Evolutionary conservation across 1,140 invertebrate species (phyloP), one percentile per base, ranked within the genome.

Genomic region (Eubasilissa regina): DNA sequence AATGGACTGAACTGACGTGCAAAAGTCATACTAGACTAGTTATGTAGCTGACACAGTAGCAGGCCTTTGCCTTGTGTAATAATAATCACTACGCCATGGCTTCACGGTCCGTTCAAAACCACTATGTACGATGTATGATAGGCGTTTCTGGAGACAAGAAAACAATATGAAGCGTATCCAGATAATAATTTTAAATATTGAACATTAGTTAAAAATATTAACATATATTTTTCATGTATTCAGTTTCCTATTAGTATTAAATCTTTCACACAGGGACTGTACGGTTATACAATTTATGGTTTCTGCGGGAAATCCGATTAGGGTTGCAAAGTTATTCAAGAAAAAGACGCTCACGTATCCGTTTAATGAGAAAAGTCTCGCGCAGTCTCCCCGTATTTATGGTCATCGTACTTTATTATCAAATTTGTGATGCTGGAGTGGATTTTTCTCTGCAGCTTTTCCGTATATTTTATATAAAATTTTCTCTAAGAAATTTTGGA

Each of bases 361-460:
- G 13, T 70, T 70, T 70, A 70, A 70, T 70, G 66, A 70, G 66
- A 70, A 70, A 70, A 70, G 66, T 64, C 60, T 47, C 44, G n/a
- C 43, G 45, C 15, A 47, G 66, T 70, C 43, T 12, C 15, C 3
- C n/a, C 45, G 66, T 70, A 70, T 70, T 70, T 70, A 70, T 70
- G 66, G 66, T 70, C 66, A 70, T 21, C 43, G 45, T 70, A 70
- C 7, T 70, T 70, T 70, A 70, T 70, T 70, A 70, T 70, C 66
- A 70, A 70, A 70, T 70, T 70, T 70, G 66, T 47, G 66, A 70
- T 70, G 45, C 43, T 70, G 10, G 60, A 70, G 45, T 47, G 45
- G 66, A 19, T 44, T 47, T 70, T 70, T 15, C 66, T 43, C 35
- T 70, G 43, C 66, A 70, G 15, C 45, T 70, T 70, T 13, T 15